Conservation (phyloP, 2,888 invertebrate species). For the Pterostichus niger region DNA sequence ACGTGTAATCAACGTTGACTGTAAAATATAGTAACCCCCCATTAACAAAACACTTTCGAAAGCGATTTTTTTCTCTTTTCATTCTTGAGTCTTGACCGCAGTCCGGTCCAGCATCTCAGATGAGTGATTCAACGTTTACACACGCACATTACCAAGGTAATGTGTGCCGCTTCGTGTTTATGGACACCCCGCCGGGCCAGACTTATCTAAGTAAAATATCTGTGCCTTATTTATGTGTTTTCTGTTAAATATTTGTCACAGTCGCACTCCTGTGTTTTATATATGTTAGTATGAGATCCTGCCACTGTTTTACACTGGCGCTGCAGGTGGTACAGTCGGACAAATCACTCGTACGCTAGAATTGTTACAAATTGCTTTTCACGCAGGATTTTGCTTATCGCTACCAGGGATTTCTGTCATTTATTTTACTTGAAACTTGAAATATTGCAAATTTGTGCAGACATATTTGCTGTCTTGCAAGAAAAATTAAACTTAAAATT, state of each 20-base stretch:
- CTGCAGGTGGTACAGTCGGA: conserved; percentile 73
- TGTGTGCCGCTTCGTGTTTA: conserved; percentile 26
- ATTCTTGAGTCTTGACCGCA: conserved; percentile 45
- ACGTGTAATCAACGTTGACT: conserved; percentile 64
- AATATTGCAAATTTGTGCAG: conserved; percentile 49
- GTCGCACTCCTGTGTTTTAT: conserved; percentile 76
- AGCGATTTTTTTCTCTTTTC: conserved; percentile 55
- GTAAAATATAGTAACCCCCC: conserved; percentile 65
- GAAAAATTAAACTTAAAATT: conserved; percentile 1
- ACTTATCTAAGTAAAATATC: conserved; percentile 75
- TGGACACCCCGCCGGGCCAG: conserved; percentile 57
- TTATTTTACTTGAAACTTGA: conserved; percentile 32
- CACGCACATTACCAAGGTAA: conserved; percentile 6
- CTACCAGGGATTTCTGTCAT: conserved; percentile 19
- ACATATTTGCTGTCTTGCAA: conserved; percentile 17
- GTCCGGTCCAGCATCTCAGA: conserved; percentile 1
- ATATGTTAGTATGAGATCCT: conserved; percentile 75
- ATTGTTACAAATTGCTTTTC: conserved; percentile 52
- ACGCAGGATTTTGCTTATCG: conserved; percentile 51
- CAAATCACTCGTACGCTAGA: conserved; percentile 65
- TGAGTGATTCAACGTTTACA: background rate
- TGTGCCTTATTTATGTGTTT: conserved; percentile 75
- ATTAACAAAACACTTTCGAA: conserved; percentile 66
- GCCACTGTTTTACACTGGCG: conserved; percentile 76
- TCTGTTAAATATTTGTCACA: conserved; percentile 77